A percentile compares a stretch with the other conserved stretches of the same genome.
These are phyloP conservation scores for Actinia tenebrosa DNA, from an alignment of 64 coral and sea anemone genomes.

Conservation along the genomic window DNA sequence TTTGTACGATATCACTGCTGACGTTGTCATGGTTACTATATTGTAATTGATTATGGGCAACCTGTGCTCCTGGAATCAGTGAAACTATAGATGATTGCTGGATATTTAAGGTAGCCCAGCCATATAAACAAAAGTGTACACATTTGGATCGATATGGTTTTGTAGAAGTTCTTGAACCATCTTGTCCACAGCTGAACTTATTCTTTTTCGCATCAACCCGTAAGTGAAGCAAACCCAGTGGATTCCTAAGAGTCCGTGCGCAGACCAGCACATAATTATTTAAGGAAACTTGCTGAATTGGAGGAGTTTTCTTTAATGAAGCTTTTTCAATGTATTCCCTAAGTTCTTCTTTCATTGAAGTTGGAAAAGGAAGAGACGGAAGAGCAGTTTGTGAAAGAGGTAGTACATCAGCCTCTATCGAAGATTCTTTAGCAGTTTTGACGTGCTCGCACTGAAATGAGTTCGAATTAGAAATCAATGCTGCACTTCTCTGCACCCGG, in stretches of 20 bases:
- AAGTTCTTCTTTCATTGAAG: conserved; percentile 24
- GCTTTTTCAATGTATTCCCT: conserved; percentile 13
- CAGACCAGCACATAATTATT: conserved; percentile 24
- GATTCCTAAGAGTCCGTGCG: neutral
- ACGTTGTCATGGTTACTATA: neutral
- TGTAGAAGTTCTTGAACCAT: conserved; percentile 22
- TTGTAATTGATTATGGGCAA: neutral
- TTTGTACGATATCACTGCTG: neutral
- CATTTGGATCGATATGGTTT: conserved; percentile 30
- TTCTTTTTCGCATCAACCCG: conserved; percentile 12
- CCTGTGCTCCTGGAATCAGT: neutral
- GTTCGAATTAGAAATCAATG: conserved; percentile 12
- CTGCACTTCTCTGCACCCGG: conserved; percentile 11
- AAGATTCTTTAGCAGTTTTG: conserved; percentile 21
- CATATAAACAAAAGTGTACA: conserved; percentile 21
- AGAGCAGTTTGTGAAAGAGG: neutral
- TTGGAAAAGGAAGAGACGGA: conserved; percentile 8
- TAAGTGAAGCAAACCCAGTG: conserved; percentile 24
- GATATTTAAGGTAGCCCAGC: conserved; percentile 16
- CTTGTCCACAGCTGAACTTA: conserved; percentile 22
- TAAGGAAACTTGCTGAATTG: conserved; percentile 10
- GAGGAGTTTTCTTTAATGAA: neutral
- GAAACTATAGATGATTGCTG: neutral
- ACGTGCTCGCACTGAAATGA: conserved; percentile 22
- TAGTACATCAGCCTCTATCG: neutral